Percentiles rank a stretch among this genome's conserved stretches.
These are phyloP conservation scores for Electrona antarctica DNA, from an alignment of 2,113 vertebrate genomes.

Conservation along the genomic window DNA sequence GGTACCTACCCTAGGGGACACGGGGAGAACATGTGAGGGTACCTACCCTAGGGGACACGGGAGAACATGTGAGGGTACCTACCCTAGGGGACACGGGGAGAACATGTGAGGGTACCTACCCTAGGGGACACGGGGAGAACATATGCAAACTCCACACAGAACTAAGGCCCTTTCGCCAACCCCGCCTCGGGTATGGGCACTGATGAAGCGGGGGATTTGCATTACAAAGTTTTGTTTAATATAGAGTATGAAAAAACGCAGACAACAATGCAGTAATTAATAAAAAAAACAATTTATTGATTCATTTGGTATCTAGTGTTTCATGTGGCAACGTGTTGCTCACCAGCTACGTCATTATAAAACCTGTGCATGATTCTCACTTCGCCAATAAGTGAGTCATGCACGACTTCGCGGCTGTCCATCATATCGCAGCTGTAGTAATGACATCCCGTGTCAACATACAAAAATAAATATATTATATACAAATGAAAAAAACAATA, in stretches of 20 bases:
- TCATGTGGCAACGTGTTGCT: slow-evolving; percentile 38
- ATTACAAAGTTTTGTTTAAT: too few species aligned
- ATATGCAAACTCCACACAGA: too few species aligned
- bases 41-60: too few species aligned
- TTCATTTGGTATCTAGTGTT: slow-evolving; percentile 74
- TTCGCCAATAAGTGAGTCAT: slow-evolving; percentile 52
- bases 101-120: too few species aligned
- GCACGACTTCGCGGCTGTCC: slow-evolving; percentile 60
- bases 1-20: too few species aligned
- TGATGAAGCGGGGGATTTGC: too few species aligned
- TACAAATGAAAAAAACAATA: slow-evolving; percentile 61
- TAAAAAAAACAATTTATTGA: slow-evolving; percentile 48
- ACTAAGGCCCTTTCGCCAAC: too few species aligned
- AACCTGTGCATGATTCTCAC: slow-evolving; percentile 39
- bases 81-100: too few species aligned
- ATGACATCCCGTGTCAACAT: slow-evolving; percentile 56
- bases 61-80: too few species aligned
- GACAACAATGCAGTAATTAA: slow-evolving; percentile 5
- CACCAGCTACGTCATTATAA: slow-evolving; percentile 53
- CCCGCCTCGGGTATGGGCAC: too few species aligned
- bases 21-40: too few species aligned
- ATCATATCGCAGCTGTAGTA: slow-evolving; percentile 50
- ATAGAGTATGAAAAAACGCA: slow-evolving; percentile 10
- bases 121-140: too few species aligned
- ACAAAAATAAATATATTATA: slow-evolving; percentile 84